phyloP scores from a whole-genome alignment of 2,888 invertebrate genomes.

The Chymomyza procnemis region DNA sequence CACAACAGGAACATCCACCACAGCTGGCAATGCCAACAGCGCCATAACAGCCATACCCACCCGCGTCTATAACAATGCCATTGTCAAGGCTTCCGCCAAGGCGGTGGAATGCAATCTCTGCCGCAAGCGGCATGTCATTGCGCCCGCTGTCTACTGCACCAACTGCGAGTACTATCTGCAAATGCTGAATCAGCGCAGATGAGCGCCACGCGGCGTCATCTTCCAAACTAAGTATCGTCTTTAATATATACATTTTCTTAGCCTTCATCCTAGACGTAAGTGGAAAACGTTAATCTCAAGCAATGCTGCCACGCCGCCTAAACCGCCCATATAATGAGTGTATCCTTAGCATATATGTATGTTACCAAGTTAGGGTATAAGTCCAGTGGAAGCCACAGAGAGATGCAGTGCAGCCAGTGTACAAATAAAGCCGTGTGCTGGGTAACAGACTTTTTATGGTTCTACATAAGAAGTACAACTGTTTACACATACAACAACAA shows the following conservation, averaged over 20 bases:
- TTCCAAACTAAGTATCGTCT: not conserved
- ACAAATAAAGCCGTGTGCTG: constrained; percentile 13
- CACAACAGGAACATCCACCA: constrained; percentile 28
- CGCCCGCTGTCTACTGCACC: constrained; percentile 89
- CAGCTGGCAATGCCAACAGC: constrained; percentile 41
- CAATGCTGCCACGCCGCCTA: constrained; percentile 62
- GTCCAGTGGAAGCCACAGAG: constrained; percentile 12
- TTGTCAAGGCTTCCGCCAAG: constrained; percentile 79
- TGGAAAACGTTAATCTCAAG: constrained; percentile 64
- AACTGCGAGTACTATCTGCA: constrained; percentile 97
- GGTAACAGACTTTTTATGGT: constrained; percentile 72
- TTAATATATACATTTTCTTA: not conserved
- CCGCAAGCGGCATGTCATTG: constrained; percentile 88
- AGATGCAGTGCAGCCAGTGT: too few relatives aligned
- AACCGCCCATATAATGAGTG: constrained; percentile 34
- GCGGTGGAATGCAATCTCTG: constrained; percentile 90
- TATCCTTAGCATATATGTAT: constrained; percentile 1
- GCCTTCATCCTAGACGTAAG: constrained; percentile 36
- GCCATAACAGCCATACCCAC: constrained; percentile 78
- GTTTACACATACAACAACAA: constrained; percentile 31
- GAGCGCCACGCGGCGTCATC: constrained; percentile 33
- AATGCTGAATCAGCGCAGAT: constrained; percentile 77
- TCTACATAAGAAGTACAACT: constrained; percentile 70
- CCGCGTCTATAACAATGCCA: constrained; percentile 79
- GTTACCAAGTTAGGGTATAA: constrained; percentile 9